Evolutionary conservation across 2,113 vertebrate species (phyloP), one percentile per base, ranked within the genome.

Genomic region (Elachura formosa): DNA sequence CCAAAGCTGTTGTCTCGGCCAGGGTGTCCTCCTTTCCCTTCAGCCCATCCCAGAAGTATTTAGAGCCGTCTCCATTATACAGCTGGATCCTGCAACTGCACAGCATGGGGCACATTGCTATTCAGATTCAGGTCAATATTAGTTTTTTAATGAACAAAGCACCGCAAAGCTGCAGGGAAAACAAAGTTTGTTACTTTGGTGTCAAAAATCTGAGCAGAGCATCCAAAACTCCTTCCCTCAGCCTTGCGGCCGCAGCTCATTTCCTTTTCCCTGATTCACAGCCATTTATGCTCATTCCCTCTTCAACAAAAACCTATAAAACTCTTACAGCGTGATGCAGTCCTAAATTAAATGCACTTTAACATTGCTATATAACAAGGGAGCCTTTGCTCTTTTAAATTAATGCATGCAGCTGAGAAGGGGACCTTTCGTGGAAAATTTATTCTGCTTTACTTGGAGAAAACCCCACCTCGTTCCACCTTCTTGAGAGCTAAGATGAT

Each of bases 281-380:
- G 91, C 74, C 81, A 55, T 91, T 96, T 94, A 67, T 67, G 75
- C 63, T 92, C 69, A 64, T 92, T 94, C 77, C 67, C 54, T 36
- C 95, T 90, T 91, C 87, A 82, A 24, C 80, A 73, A 52, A 89
- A 93, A 64, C 84, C 93, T 88, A 83, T 94, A 96, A 91, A 96
- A 83, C 91, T 95, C 93, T 83, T 97, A 55, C n/a, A 78, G 79
- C n/a, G 6, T 10, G 15, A 85, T 59, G 75, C 91, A 90, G 78
- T 76, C 90, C 92, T 96, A 96, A 96, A 96, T 96, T 95, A 97
- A 97, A 95, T 95, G 96, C 84, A 78, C 43, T 62, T 58, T 90
- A 84, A 75, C 93, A 84, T 58, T 55, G 56, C 90, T 43, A 43
- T 48, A 87, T 89, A 91, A 79, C 68, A 94, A 96, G 74, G 75